Base-by-base conservation (phyloP, 2,888 invertebrate genomes). In the Leucoptera coffeella region DNA sequence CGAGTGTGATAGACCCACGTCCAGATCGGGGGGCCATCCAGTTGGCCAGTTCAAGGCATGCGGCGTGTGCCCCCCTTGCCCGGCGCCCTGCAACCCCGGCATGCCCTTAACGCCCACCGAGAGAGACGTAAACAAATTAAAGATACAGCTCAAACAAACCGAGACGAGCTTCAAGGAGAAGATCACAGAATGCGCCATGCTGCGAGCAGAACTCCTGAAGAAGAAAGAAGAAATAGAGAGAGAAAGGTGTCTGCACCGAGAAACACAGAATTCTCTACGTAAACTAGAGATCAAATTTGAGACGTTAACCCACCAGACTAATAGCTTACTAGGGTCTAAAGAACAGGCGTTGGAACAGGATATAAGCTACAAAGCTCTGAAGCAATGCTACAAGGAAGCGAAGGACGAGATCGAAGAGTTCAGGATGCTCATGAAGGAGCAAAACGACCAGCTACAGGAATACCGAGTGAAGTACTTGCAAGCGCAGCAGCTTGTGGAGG, bases 401-500 rank as follows among this genome's bases (percentile, higher is more conserved):
- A 50, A 56, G 50, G 48, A 67, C 54, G 50, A 69, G 31, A 58
- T 69, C 4, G 80, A 81, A 11, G 81, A 82, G 38, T 41, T 80
- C 22, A 55, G 79, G 25, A 59, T 62, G 0, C 44, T 80, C 13
- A 67, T 80, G 39, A 77, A 79, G 36, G 82, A 83, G 35, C 80
- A 81, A 40, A 75, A 78, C 27, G 61, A 65, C 5, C 82, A 82
- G 45, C 43, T 82, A 6, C 80, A 80, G 35, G 81, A 82, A 38
- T 84, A 83, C 42, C 65, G 82, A 27, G 78, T 78, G 32, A 83
- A 82, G 67, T 80, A 78, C 39, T 43, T 80, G 12, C 72, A 78
- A 67, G 80, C 82, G 1, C 82, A 82, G 39, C 80, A 83, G 46
- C 50, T 74, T 25, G 80, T 82, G 0, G 83, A 84, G 44, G 83